A percentile compares a stretch with the other conserved stretches of the same genome.
These are phyloP conservation scores for Crotalus tigris DNA, from an alignment of 2,113 vertebrate species.

Conservation along the genomic window DNA sequence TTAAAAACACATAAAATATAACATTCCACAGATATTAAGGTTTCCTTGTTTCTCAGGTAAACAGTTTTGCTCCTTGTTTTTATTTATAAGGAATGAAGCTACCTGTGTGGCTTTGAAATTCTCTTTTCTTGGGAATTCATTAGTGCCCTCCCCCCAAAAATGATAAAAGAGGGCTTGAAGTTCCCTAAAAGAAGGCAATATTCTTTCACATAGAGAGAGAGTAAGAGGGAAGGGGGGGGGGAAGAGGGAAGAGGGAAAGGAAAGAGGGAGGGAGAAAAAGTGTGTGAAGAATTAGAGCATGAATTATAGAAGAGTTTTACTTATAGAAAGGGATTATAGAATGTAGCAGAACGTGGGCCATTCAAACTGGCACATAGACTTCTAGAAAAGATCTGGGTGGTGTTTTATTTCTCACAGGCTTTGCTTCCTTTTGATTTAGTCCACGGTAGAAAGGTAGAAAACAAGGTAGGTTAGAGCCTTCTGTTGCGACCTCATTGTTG, in stretches of 20 bases:
- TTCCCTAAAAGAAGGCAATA: neutral
- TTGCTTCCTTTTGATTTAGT: neutral
- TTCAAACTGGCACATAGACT: neutral
- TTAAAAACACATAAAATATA: neutral
- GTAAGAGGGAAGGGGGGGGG: too few relatives aligned
- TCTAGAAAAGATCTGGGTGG: neutral
- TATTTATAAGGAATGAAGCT: constrained; percentile 8
- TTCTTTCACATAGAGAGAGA: neutral
- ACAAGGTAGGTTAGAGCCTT: neutral
- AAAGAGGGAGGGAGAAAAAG: too few relatives aligned
- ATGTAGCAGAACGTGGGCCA: neutral
- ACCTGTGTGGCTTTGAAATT: neutral
- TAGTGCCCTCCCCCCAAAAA: neutral
- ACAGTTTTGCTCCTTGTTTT: neutral
- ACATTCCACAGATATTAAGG: constrained; percentile 10
- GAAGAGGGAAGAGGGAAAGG: too few relatives aligned
- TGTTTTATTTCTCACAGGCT: neutral
- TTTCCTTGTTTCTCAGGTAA: constrained; percentile 4
- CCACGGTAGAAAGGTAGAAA: neutral
- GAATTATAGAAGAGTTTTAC: neutral
- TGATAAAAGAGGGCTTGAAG: neutral
- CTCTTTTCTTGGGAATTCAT: neutral
- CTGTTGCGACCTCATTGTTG: neutral
- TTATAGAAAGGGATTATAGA: neutral
- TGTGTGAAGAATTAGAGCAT: neutral